Evolutionary conservation across 2,888 invertebrate species (phyloP), one percentile per base, ranked within the genome.

Genomic region (Drosophila bunnanda): DNA sequence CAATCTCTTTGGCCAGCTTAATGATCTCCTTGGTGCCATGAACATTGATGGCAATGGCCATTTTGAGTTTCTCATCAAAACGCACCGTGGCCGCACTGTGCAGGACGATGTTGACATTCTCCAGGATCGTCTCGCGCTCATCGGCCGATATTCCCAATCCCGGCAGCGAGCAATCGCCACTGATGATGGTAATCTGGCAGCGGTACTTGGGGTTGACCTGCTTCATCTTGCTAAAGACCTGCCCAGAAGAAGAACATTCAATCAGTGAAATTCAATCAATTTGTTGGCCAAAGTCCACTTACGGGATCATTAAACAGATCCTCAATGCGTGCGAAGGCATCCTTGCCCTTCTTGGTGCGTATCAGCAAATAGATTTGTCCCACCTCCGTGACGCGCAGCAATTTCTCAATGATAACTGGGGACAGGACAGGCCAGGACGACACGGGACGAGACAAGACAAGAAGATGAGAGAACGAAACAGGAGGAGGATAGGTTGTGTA

Each of bases 71-170:
- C 90, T 96, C 96, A 91, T 96, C 95, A 88, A 96, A 96, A 6
- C 92, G 88, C 9, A 99, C 97, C 0, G 98, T 98, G 2, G 98
- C 99, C 0, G 98, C 98, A 13, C 96, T 97, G 90, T 99, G 98
- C 92, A 99, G 96, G 2, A 95, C 94, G 77, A 95, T 93, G 84
- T 95, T 93, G 25, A 91, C 91, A 68, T 92, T 91, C 66, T 92
- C 90, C 72, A 84, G 88, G 36, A 93, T 80, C n/a, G 89, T 78
- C 56, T 89, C 90, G 28, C 92, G 90, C 74, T 93, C 93, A 38
- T 84, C 82, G 2, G 79, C 59, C 3, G 91, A 89, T 44, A 93
- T 91, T 50, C 93, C 93, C 65, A 93, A 70, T 0, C 82, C 90
- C 0, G 91, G 90, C 48, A 91, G 75, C 7, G 91, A 90, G 67